Base-by-base conservation (phyloP, 2,888 invertebrate species). In the Julus scanicus region DNA sequence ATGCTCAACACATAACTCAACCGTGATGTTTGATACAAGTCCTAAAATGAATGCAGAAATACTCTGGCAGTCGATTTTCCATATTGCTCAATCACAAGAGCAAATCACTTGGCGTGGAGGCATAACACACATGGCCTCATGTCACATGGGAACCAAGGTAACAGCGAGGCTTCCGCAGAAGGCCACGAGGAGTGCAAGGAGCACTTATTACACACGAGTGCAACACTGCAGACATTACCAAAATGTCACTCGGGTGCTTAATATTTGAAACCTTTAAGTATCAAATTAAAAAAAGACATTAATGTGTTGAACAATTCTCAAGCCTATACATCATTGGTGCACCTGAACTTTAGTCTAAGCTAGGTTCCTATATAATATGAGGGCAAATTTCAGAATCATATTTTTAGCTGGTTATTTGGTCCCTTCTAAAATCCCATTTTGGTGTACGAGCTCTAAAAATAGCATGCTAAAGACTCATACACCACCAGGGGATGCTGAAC, bases 221-320 rank as follows among this genome's bases (percentile, higher is more conserved):
- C 71, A 71, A 71, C 29, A 20, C 4, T 71, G 71, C 71, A 29
- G 71, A 29, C 71, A 71, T 71, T 71, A 71, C 71, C 71, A 71
- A 71, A 29, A 71, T 71, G 71, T 71, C 71, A 71, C 29, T 29
- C 71, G 11, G 71, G 20, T 71, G 71, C 20, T 71, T 71, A 71
- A 71, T 71, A 71, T 71, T 71, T 71, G 71, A 71, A 71, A 71
- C 71, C 71, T 71, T 71, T 71, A 71, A 71, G 29, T 9, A 71
- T 29, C 71, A 71, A 71, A 71, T n/a, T 29, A n/a, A n/a, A 71
- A 71, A 6, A 71, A 29, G 9, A 5, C 9, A 71, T 71, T 71
- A 71, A 20, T 29, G 11, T 53, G 11, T 17, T 53, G 53, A 53
- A 53, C 53, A 53, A 53, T 53, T 53, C 44, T 44, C 53, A 9